A percentile compares a stretch with the other conserved stretches of the same genome.
These are phyloP conservation scores for Volucella bombylans DNA, from an alignment of 2,888 invertebrate genomes.

Conservation along the genomic window DNA sequence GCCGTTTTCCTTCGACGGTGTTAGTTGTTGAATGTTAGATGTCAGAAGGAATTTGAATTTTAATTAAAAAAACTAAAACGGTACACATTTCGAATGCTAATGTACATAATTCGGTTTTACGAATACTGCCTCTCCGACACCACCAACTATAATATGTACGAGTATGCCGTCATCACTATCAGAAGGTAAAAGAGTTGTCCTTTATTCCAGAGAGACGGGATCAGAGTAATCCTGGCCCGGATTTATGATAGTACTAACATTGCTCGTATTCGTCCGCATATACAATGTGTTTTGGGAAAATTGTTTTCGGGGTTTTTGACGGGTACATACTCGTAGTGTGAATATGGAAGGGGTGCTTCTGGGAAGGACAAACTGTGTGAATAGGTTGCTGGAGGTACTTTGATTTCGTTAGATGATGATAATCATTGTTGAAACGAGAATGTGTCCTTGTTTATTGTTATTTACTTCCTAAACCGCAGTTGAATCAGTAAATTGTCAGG, in stretches of 20 bases:
- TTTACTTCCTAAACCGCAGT: neutral
- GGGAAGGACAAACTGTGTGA: neutral
- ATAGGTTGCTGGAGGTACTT: neutral
- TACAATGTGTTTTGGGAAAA: constrained; percentile 49
- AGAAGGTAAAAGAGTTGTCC: constrained; percentile 47
- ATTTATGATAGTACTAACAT: no score
- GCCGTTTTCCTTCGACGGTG: constrained; percentile 20
- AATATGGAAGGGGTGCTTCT: no score
- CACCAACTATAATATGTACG: neutral
- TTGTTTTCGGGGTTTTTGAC: constrained; percentile 38
- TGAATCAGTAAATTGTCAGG: no score
- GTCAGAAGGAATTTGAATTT: constrained; percentile 73
- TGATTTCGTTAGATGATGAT: neutral
- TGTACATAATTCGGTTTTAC: constrained; percentile 64
- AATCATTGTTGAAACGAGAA: neutral
- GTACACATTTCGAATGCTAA: constrained; percentile 71
- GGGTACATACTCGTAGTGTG: no score
- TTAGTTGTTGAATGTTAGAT: constrained; percentile 29
- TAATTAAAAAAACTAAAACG: constrained; percentile 73
- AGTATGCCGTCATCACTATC: neutral
- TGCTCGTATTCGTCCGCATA: neutral
- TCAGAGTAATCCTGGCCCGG: constrained; percentile 35
- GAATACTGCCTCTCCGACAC: constrained; percentile 6
- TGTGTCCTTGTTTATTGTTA: neutral
- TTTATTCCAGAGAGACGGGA: constrained; percentile 12